Evolutionary conservation across 2,797 vertebrate genomes (phyloP).

Genomic region (Neosilurus hyrtlii): DNA sequence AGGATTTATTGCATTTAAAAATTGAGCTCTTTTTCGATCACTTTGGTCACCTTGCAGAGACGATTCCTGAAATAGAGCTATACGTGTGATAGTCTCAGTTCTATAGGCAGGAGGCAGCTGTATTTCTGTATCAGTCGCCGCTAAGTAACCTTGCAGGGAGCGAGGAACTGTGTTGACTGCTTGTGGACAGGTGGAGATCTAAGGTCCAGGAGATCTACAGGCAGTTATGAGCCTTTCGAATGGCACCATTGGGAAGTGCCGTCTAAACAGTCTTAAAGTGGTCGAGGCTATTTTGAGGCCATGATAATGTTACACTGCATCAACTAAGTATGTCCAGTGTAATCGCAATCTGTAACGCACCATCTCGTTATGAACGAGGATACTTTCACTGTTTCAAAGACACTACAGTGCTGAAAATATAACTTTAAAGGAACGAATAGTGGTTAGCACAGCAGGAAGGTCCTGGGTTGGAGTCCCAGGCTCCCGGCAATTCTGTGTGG

Average conservation of each 20-base stretch:
- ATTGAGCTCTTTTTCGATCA: no score
- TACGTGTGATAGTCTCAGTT: neutral
- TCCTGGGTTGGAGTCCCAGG: no score
- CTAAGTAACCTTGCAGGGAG: slow-evolving; percentile 13
- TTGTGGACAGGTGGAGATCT: slow-evolving; percentile 64
- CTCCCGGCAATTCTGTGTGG: no score
- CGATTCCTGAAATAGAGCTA: neutral
- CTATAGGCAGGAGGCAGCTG: slow-evolving; percentile 16
- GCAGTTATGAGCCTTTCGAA: slow-evolving; percentile 63
- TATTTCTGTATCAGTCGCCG: slow-evolving; percentile 36
- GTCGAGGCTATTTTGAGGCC: slow-evolving; percentile 76
- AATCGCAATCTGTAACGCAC: slow-evolving; percentile 70
- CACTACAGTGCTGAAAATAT: neutral
- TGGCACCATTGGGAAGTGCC: slow-evolving; percentile 72
- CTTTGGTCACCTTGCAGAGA: no score
- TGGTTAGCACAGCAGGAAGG: no score
- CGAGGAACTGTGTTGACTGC: slow-evolving; percentile 48
- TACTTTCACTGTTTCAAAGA: neutral
- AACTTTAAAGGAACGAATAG: neutral
- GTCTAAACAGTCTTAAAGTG: slow-evolving; percentile 69
- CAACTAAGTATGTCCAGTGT: slow-evolving; percentile 79
- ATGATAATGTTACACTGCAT: slow-evolving; percentile 81
- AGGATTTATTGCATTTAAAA: no score
- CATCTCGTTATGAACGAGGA: slow-evolving; percentile 26
- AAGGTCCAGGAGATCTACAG: slow-evolving; percentile 45